Base-by-base conservation (phyloP, 2,797 vertebrate species). In the Chelonia mydas region DNA sequence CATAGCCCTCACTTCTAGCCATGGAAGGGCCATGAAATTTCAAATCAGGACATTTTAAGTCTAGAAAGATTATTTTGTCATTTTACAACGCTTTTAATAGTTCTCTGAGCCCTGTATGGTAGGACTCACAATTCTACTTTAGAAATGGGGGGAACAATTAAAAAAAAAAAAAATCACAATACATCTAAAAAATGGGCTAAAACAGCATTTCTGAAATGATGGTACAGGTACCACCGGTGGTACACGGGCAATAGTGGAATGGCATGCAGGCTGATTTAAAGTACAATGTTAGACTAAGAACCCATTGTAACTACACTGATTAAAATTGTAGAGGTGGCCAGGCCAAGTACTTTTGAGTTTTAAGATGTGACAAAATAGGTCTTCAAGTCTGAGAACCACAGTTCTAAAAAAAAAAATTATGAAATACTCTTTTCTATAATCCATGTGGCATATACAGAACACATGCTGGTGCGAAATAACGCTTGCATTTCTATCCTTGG, bases 101-200 rank as follows among this genome's bases (percentile, higher is more conserved):
- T 15, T 92, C 11, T 37, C 77, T 12, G 1, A 94, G 25, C 11
- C 37, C 41, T 74, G 10, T n/a, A 21, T 77, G 77, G 33, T 11
- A 81, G 45, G 45, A 90, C 11, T 76, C 16, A 50, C 53, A 25
- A 10, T 88, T 53, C 68, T 78, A 41, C 15, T 87, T 89, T n/a
- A 87, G 9, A n/a, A 89, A 83, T 16, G 41, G 54, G n/a, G 49
- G 68, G 65, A 50, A 37, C 19, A 57, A 41, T 11, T 21, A 49
- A 47, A 28, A 72, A 50, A 28, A 72, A 50, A n/a, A 81, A 74
- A 45, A 83, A 27, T 3, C 45, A n/a, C 31, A 83, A 25, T 0
- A 0, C 7, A 41, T 3, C 11, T 37, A 25, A 76, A 21, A 79
- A 41, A 74, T 3, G 0, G 4, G 41, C 11, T 1, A 3, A 0